A percentile compares a stretch with the other conserved stretches of the same genome.
Evolutionary conservation across 2,797 vertebrate species (phyloP).

Genomic region (Ctenosaura bakeri): DNA sequence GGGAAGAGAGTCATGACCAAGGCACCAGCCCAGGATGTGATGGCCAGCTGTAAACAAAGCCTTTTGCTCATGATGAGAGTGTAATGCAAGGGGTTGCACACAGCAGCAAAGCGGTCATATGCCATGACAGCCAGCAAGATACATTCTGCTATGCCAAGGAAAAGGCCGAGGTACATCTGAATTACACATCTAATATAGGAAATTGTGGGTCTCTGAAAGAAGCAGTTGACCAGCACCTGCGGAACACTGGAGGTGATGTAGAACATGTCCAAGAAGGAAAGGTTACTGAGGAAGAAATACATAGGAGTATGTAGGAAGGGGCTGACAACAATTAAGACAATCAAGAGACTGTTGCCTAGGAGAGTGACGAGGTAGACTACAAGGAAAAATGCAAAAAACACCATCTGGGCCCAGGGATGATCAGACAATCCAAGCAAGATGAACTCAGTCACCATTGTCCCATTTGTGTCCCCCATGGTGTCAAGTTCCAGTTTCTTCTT

Average conservation of each 20-base stretch:
- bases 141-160: constrained; percentile 20
- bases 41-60: neutral
- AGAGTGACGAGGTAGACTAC: constrained; percentile 14
- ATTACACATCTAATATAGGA: neutral
- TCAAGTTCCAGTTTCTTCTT: too few species aligned
- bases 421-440: constrained; percentile 24
- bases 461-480: neutral
- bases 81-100: neutral
- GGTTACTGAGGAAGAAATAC: neutral
- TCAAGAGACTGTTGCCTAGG: constrained; percentile 15
- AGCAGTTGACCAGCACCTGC: constrained; percentile 16
- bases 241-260: constrained; percentile 21
- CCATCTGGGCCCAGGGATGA: constrained; percentile 10
- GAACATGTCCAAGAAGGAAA: constrained; percentile 43
- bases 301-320: neutral
- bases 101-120: neutral
- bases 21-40: constrained; percentile 26
- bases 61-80: neutral
- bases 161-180: constrained; percentile 32
- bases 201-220: constrained; percentile 13
- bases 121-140: constrained; percentile 32
- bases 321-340: neutral
- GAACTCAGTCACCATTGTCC: constrained; percentile 14
- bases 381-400: constrained; percentile 24
- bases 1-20: constrained; percentile 15